A percentile compares a stretch with the other conserved stretches of the same genome.
phyloP scores from a whole-genome alignment of 2,113 vertebrate genomes.

The Labeo rohita region DNA sequence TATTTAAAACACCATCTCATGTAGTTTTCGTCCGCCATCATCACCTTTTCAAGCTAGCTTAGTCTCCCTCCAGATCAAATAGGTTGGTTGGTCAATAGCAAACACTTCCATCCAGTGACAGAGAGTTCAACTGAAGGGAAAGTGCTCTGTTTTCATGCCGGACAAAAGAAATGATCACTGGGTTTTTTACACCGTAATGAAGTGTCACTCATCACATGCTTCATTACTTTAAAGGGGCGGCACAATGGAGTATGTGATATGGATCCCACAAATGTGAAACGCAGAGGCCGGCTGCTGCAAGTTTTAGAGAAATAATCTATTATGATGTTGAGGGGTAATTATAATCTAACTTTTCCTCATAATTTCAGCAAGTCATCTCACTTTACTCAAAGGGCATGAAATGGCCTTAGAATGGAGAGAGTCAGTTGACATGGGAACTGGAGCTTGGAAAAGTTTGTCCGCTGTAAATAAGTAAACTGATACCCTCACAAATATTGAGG shows the following conservation, averaged over 20 bases:
- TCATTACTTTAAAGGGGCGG: constrained; percentile 57
- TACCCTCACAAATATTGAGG: not conserved
- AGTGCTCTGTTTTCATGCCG: constrained; percentile 49
- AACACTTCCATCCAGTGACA: constrained; percentile 52
- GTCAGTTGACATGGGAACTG: constrained; percentile 20
- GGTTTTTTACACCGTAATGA: constrained; percentile 58
- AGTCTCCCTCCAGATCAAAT: constrained; percentile 34
- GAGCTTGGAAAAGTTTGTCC: constrained; percentile 39
- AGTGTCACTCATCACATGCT: constrained; percentile 62
- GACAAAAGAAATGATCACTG: constrained; percentile 61
- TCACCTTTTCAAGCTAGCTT: constrained; percentile 33
- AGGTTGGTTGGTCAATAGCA: constrained; percentile 33
- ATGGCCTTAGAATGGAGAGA: not conserved
- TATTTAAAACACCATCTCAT: not conserved
- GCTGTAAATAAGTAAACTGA: constrained; percentile 1
- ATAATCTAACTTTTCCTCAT: constrained; percentile 60
- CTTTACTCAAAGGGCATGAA: constrained; percentile 45
- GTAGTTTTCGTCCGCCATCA: not conserved
- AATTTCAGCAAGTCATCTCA: constrained; percentile 53
- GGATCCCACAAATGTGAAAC: constrained; percentile 50
- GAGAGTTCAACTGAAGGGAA: constrained; percentile 51
- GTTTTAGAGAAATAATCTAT: constrained; percentile 10
- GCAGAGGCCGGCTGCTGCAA: constrained; percentile 38
- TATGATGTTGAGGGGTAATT: constrained; percentile 50
- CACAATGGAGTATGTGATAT: constrained; percentile 59